Evolutionary conservation across 2,888 invertebrate species (phyloP), one percentile per base, ranked within the genome.

Genomic region (Cinara cedri): DNA sequence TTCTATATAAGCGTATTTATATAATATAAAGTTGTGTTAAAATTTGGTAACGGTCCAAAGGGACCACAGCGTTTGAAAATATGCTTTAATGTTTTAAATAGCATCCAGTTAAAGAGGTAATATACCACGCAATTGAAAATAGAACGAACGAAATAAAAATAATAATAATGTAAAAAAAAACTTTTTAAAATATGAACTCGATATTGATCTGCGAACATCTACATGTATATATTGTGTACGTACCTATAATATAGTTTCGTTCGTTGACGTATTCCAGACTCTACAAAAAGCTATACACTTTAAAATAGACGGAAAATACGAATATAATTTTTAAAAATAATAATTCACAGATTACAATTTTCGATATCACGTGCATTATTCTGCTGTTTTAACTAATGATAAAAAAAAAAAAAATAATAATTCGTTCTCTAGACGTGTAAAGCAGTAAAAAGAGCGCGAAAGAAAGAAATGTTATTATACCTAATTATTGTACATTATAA

Each of bases 21-120:
- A n/a, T 34, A 34, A 34, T 4, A 44, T 42, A 13, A 16, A 71
- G 55, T 71, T 57, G n/a, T 13, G 51, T 54, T 68, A 8, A 34
- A 19, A 68, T 51, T 71, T 71, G 55, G 71, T 71, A 55, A 21
- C 21, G 42, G 1, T 71, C 55, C 71, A 71, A 71, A 11, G 16
- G 34, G 34, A 1, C n/a, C n/a, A n/a, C n/a, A 55, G 51, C 51
- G 68, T 51, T 51, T 51, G 68, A 16, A 70, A 34, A 34, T 34
- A 71, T 11, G 8, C 44, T 44, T 55, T 26, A 21, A 21, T 44
- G 55, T 55, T 21, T 21, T 55, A 42, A 55, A 71, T 55, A 19
- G 54, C 42, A 24, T 42, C 16, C 34, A 34, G 34, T 34, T 34
- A 4, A 34, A 4, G 34, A 13, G 42, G 55, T 21, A 21, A 26